Evolutionary conservation across 2,888 invertebrate species (phyloP).

Genomic region (Epinotia nisella): DNA sequence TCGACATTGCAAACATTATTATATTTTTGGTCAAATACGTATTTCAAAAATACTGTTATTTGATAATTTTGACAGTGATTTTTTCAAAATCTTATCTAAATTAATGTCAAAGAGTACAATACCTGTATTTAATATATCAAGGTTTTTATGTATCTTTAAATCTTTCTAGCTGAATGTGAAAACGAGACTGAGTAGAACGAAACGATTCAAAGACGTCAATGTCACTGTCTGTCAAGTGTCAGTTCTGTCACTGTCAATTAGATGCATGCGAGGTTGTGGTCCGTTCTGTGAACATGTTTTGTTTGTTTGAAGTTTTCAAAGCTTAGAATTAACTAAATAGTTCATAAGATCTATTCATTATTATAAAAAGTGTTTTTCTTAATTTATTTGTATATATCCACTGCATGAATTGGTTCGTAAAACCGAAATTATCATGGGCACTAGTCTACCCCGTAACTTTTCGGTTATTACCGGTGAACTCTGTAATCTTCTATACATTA

Average conservation of each 20-base stretch:
- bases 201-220: background rate
- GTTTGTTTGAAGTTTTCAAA: background rate
- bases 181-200: background rate
- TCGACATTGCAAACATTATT: slow-evolving; percentile 50
- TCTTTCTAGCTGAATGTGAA: background rate
- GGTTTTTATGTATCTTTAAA: too few species aligned
- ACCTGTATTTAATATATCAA: too few species aligned
- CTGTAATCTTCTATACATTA: slow-evolving; percentile 67
- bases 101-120: too few species aligned
- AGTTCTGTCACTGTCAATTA: background rate
- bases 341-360: background rate
- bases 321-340: background rate
- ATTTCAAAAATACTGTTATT: background rate
- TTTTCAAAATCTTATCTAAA: background rate
- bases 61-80: background rate
- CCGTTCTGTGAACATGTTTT: slow-evolving; percentile 19
- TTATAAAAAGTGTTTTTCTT: background rate
- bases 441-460: slow-evolving; percentile 61
- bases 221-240: slow-evolving; percentile 18
- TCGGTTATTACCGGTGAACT: slow-evolving; percentile 68
- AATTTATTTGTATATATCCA: background rate
- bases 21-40: background rate
- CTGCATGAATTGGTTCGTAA: background rate
- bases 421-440: slow-evolving; percentile 54
- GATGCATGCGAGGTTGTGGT: background rate